Conservation (phyloP, 2,888 invertebrate species). For the Iphiclides podalirius region DNA sequence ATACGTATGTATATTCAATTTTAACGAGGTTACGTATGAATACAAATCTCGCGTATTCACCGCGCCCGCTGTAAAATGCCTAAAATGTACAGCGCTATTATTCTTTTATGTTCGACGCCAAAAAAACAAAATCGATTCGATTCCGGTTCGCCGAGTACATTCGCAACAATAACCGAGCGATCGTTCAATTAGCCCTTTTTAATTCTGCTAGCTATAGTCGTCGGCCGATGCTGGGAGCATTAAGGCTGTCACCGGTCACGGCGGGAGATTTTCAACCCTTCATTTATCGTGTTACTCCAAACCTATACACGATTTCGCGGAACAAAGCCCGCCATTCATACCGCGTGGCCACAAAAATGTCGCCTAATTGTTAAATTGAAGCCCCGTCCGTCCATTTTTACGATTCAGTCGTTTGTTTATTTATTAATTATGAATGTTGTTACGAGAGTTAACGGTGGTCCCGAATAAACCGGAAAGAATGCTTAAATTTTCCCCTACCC, state of each 20-base stretch:
- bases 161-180: conserved; percentile 33
- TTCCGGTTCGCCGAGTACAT: conserved; percentile 21
- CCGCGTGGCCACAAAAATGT: not conserved
- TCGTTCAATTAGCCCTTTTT: conserved; percentile 66
- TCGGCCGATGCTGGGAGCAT: conserved; percentile 47
- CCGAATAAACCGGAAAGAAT: no score
- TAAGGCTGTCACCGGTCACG: not conserved
- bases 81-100: conserved; percentile 27
- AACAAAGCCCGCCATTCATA: not conserved
- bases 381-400: not conserved
- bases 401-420: not conserved
- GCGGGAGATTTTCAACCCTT: conserved; percentile 4
- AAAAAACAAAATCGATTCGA: conserved; percentile 16
- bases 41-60: conserved; percentile 27
- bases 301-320: not conserved
- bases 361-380: not conserved
- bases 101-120: conserved; percentile 22
- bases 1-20: conserved; percentile 22
- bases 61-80: conserved; percentile 23
- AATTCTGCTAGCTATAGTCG: no score
- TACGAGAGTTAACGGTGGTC: no score
- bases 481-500: no score
- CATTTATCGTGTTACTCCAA: not conserved
- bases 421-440: not conserved
- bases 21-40: conserved; percentile 29